A percentile compares a stretch with the other conserved stretches of the same genome.
Evolutionary conservation across 1,140 invertebrate genomes (phyloP).

Genomic region (Bombus confusus): DNA sequence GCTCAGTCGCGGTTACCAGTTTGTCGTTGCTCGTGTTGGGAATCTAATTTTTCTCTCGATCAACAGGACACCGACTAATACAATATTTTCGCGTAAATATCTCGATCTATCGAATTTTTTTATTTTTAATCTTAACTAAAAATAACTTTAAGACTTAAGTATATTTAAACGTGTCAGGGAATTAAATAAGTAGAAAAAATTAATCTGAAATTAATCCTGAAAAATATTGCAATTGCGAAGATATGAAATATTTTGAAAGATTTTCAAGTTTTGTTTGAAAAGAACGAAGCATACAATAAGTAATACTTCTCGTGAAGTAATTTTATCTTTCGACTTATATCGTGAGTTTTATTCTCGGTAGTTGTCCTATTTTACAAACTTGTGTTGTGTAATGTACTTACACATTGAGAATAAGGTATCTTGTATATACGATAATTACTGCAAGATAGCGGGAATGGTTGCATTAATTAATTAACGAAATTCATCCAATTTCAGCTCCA

Average conservation of each 20-base stretch:
- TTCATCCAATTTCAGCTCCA: neutral
- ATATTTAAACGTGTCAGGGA: neutral
- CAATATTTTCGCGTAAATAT: neutral
- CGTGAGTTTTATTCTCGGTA: neutral
- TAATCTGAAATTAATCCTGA: neutral
- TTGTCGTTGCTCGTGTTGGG: slow-evolving; percentile 50
- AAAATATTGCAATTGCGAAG: neutral
- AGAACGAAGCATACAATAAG: too few relatives aligned
- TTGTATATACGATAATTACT: neutral
- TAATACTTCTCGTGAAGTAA: too few relatives aligned
- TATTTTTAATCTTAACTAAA: neutral
- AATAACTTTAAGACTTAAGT: neutral
- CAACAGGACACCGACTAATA: neutral
- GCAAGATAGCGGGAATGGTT: neutral
- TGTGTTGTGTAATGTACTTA: neutral
- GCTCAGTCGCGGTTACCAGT: slow-evolving; percentile 61
- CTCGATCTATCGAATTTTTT: neutral
- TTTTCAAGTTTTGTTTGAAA: neutral
- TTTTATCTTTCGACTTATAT: neutral
- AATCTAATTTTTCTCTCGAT: slow-evolving; percentile 34
- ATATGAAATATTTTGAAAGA: neutral
- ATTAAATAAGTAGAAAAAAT: neutral
- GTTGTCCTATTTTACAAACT: neutral
- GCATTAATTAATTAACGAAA: slow-evolving; percentile 30
- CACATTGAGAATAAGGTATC: neutral